A percentile compares a stretch with the other conserved stretches of the same genome.
Conservation (phyloP, 2,113 vertebrate species). For the Cyprinodon brontotheroides region DNA sequence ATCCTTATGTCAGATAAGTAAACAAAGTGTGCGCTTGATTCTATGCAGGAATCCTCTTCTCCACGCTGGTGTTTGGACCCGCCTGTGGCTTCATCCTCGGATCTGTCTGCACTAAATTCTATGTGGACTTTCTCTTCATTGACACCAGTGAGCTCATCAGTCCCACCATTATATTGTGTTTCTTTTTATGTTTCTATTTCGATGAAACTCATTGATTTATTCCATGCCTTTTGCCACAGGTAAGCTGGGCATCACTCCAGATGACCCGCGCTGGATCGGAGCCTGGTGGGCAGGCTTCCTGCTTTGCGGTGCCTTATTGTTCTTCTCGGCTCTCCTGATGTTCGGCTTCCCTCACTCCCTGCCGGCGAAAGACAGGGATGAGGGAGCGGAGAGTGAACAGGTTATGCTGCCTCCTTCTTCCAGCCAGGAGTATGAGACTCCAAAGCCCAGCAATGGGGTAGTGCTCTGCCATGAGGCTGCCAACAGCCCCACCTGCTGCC, state of each 20-base stretch:
- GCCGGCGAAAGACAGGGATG: constrained; percentile 76
- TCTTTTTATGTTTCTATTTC: neutral
- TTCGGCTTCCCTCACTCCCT: constrained; percentile 97
- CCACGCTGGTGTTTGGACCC: constrained; percentile 96
- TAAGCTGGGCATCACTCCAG: constrained; percentile 89
- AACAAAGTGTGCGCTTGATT: neutral
- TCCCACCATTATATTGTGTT: too few species aligned
- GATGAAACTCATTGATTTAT: neutral
- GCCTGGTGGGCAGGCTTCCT: constrained; percentile 99
- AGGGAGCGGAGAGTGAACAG: constrained; percentile 85
- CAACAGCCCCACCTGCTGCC: constrained; percentile 87
- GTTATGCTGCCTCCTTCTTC: constrained; percentile 86
- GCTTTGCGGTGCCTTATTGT: constrained; percentile 97
- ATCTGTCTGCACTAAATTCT: constrained; percentile 98
- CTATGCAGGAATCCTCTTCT: constrained; percentile 92
- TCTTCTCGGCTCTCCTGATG: constrained; percentile 95
- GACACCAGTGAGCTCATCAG: constrained; percentile 86
- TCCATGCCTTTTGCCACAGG: constrained; percentile 69
- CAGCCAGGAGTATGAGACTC: constrained; percentile 81
- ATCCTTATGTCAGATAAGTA: neutral
- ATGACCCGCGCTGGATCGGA: constrained; percentile 97
- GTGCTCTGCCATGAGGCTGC: constrained; percentile 77
- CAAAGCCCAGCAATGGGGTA: constrained; percentile 92
- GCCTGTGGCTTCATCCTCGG: constrained; percentile 98
- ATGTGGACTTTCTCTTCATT: constrained; percentile 96